Evolutionary conservation across 35 echinoderm and acorn worm genomes (phyloP), one percentile per base, ranked within the genome.

Genomic region (Eucidaris tribuloides): DNA sequence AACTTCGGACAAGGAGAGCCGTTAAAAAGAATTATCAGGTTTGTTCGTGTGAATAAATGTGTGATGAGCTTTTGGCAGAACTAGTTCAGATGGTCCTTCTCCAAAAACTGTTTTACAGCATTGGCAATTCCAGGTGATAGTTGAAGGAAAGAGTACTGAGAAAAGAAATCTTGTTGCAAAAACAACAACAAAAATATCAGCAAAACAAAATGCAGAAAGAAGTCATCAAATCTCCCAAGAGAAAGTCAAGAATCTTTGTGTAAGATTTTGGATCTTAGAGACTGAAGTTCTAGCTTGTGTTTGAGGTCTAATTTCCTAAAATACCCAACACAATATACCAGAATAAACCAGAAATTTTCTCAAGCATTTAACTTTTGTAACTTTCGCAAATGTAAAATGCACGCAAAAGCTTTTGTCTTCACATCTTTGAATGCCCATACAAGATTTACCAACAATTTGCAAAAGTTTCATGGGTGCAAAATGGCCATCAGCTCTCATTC

Each of bases 1-100:
- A 97, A 46, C 40, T 97, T 17, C 81, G 81, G 32, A 85, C 87
- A 37, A 71, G 89, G n/a, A 80, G 94, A 80, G 90, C 63, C 25
- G 94, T 97, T 13, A 97, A 97, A 65, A 97, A 97, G 45, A 92
- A 97, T 41, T 85, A 88, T 30, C 94, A 97, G 94, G 94, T 97
- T 62, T 55, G 31, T 81, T 39, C n/a, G 17, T 27, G 24, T 24
- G 14, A 22, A 15, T 20, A 78, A 32, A 15, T 7, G 25, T 43
- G 17, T 80, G 35, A 39, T 45, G 5, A 18, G 46, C 35, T 24
- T 18, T 3, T 84, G 27, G 18, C 17, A 18, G 20, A 39, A 32
- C 44, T 25, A 57, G 65, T 30, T 55, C 62, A 24, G 20, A 18
- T 42, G 34, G 9, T 27, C 39, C 22, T 44, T 44, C 19, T 84